These are phyloP conservation scores for Centroberyx gerrardi DNA, from an alignment of 2,797 vertebrate genomes.

Conservation along the genomic window DNA sequence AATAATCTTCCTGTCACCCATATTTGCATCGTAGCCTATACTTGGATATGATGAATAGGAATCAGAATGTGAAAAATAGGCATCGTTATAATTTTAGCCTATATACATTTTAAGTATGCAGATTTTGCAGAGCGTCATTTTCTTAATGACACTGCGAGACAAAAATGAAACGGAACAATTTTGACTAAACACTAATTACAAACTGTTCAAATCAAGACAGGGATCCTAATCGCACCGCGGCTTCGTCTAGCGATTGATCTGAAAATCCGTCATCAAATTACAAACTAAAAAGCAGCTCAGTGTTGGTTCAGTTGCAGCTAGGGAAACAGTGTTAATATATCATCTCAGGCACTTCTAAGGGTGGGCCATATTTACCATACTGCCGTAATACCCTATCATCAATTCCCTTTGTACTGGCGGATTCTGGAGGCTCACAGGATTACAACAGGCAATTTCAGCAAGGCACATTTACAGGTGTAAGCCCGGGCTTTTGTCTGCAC, in stretches of 20 bases:
- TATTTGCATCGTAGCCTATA: neutral
- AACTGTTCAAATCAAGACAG: slow-evolving; percentile 56
- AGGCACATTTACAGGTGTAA: slow-evolving; percentile 74
- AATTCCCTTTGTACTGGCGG: slow-evolving; percentile 71
- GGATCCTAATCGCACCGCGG: slow-evolving; percentile 44
- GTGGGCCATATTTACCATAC: slow-evolving; percentile 75
- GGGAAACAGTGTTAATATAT: slow-evolving; percentile 68
- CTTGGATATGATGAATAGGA: slow-evolving; percentile 37
- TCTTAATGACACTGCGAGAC: slow-evolving; percentile 37
- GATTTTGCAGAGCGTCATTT: slow-evolving; percentile 44
- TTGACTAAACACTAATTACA: slow-evolving; percentile 66
- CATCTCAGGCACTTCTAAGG: slow-evolving; percentile 73
- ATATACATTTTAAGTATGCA: slow-evolving; percentile 23
- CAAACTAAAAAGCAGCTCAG: slow-evolving; percentile 74
- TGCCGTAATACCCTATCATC: slow-evolving; percentile 74
- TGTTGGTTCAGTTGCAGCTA: slow-evolving; percentile 71
- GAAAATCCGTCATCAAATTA: slow-evolving; percentile 77
- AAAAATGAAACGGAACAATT: slow-evolving; percentile 38
- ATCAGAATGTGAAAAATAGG: slow-evolving; percentile 29
- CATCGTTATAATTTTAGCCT: slow-evolving; percentile 20
- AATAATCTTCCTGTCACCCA: slow-evolving; percentile 3
- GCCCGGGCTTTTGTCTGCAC: slow-evolving; percentile 61
- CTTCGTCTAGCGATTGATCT: slow-evolving; percentile 63
- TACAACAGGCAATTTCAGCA: slow-evolving; percentile 57
- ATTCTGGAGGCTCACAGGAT: slow-evolving; percentile 74